These are phyloP conservation scores for Borostomias antarcticus DNA, from an alignment of 2,797 vertebrate genomes.

Conservation along the genomic window DNA sequence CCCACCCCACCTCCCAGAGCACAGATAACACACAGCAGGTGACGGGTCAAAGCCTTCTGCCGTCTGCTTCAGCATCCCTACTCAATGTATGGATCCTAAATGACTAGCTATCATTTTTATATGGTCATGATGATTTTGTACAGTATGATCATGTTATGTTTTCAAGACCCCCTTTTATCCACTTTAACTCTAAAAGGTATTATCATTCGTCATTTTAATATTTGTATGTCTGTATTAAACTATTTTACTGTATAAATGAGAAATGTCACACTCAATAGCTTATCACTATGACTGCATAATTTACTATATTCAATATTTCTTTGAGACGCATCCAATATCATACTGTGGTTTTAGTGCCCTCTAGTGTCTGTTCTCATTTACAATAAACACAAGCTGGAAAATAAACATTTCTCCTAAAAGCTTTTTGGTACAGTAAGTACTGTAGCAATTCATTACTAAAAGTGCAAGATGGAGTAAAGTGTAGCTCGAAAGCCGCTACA, in stretches of 20 bases:
- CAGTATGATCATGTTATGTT: neutral
- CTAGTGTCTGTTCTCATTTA: slow-evolving; percentile 4
- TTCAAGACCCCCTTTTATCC: neutral
- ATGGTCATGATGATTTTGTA: neutral
- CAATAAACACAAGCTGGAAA: neutral
- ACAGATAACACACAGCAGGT: neutral
- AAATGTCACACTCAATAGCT: neutral
- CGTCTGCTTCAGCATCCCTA: neutral
- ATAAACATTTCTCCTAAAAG: neutral
- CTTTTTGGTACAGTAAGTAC: no score
- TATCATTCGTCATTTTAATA: neutral
- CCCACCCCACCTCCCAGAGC: neutral
- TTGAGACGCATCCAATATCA: neutral
- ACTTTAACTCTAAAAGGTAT: neutral
- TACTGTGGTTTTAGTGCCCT: neutral
- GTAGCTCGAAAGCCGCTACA: no score
- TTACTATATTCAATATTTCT: neutral
- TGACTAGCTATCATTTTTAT: neutral
- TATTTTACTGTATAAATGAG: neutral
- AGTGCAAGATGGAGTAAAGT: no score
- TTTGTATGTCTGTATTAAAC: neutral
- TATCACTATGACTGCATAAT: neutral
- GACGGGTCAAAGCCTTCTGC: neutral
- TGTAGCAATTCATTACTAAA: no score
- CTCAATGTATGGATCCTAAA: neutral